These are phyloP conservation scores for Hypotaenidia okinawae DNA, from an alignment of 2,797 vertebrate species.

Conservation along the genomic window DNA sequence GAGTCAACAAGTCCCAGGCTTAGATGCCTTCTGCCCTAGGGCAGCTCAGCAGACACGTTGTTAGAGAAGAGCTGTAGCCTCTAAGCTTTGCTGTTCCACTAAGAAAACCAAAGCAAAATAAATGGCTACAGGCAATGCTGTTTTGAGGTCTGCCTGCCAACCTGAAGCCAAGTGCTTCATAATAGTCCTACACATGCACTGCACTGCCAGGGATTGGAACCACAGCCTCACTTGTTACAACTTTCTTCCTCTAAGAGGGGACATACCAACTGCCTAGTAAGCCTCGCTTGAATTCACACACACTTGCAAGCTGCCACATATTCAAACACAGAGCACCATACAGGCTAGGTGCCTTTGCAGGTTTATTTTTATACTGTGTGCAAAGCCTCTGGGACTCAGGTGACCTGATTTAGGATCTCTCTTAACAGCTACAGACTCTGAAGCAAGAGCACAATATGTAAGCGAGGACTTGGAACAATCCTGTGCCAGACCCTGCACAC, in stretches of 20 bases:
- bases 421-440: background rate
- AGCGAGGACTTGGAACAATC: background rate
- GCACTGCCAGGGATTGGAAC: background rate
- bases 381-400: background rate
- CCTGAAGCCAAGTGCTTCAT: background rate
- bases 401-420: background rate
- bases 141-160: background rate
- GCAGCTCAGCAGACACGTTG: background rate
- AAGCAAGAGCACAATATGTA: fast-evolving
- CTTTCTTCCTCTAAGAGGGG: background rate
- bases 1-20: background rate
- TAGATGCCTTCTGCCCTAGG: background rate
- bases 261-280: background rate
- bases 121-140: background rate
- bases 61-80: background rate
- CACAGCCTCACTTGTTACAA: background rate
- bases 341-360: background rate
- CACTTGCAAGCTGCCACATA: fast-evolving
- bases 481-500: background rate
- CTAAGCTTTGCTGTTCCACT: background rate
- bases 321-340: background rate
- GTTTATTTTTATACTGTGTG: background rate
- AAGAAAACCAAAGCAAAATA: background rate
- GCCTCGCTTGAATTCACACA: background rate
- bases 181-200: fast-evolving